Conservation (phyloP, 2,888 invertebrate species). For the Epinotia ramella region DNA sequence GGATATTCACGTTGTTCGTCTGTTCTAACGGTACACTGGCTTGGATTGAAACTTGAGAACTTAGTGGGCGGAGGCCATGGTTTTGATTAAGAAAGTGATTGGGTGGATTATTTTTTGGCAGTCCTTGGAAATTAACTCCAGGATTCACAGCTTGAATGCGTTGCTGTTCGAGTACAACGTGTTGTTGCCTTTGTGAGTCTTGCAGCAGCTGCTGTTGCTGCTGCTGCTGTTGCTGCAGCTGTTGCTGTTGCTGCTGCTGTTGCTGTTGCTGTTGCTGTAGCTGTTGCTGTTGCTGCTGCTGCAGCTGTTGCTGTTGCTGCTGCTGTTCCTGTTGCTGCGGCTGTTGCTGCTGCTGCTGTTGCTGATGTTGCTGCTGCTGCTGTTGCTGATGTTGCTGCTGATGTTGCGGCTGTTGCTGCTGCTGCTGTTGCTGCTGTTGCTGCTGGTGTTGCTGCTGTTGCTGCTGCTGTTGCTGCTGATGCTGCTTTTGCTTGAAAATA, state of each 20-base stretch:
- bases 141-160: slow-evolving; percentile 66
- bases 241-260: slow-evolving; percentile 64
- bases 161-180: slow-evolving; percentile 65
- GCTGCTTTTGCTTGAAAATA: slow-evolving; percentile 61
- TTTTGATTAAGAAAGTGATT: slow-evolving; percentile 65
- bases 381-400: slow-evolving; percentile 65
- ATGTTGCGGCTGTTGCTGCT: slow-evolving; percentile 65
- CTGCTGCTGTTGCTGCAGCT: slow-evolving; percentile 65
- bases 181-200: slow-evolving; percentile 58
- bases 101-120: slow-evolving; percentile 66
- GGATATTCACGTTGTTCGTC: slow-evolving; percentile 70
- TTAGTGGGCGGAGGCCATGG: slow-evolving; percentile 61
- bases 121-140: slow-evolving; percentile 66
- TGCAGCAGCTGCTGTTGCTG: slow-evolving; percentile 58
- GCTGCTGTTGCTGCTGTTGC: slow-evolving; percentile 63
- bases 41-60: slow-evolving; percentile 77
- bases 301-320: slow-evolving; percentile 43
- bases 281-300: slow-evolving; percentile 65
- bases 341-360: slow-evolving; percentile 62
- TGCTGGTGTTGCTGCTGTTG: slow-evolving; percentile 54
- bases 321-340: slow-evolving; percentile 46
- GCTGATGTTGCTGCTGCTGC: slow-evolving; percentile 64
- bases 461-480: too few species aligned
- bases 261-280: slow-evolving; percentile 65
- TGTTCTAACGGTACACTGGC: slow-evolving; percentile 76